phyloP scores from a whole-genome alignment of 2,797 vertebrate genomes.

The Amphiprion clarkii region DNA sequence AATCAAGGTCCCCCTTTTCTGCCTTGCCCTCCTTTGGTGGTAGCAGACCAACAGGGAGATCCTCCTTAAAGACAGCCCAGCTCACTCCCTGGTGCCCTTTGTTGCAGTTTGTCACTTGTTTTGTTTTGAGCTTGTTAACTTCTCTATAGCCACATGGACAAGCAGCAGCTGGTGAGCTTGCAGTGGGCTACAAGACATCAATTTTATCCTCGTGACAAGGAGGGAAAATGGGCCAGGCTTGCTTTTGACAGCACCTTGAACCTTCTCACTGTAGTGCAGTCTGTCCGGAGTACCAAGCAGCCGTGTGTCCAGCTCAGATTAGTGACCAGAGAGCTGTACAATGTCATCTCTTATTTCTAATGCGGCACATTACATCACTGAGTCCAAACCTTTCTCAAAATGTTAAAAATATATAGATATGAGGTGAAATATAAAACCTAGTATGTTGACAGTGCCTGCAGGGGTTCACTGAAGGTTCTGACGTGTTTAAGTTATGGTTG shows the following conservation, averaged over 20 bases:
- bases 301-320: constrained; percentile 28
- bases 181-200: constrained; percentile 77
- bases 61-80: constrained; percentile 80
- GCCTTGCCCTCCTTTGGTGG: constrained; percentile 76
- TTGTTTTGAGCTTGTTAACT: constrained; percentile 90
- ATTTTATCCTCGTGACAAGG: constrained; percentile 74
- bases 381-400: not conserved
- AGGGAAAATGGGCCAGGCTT: constrained; percentile 58
- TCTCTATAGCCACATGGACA: constrained; percentile 79
- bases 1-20: constrained; percentile 79
- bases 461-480: not conserved
- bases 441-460: not conserved
- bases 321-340: constrained; percentile 5
- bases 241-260: constrained; percentile 77
- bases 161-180: constrained; percentile 82
- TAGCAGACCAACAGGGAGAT: constrained; percentile 76
- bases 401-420: not conserved
- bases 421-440: constrained; percentile 3
- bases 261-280: constrained; percentile 59
- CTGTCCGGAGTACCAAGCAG: constrained; percentile 58
- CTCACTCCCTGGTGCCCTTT: constrained; percentile 77
- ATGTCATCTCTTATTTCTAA: not conserved
- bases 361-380: not conserved
- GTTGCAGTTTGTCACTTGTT: constrained; percentile 82
- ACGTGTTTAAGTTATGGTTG: not conserved